These are phyloP conservation scores for Hormaphis cornu DNA, from an alignment of 1,140 invertebrate genomes.

Conservation along the genomic window DNA sequence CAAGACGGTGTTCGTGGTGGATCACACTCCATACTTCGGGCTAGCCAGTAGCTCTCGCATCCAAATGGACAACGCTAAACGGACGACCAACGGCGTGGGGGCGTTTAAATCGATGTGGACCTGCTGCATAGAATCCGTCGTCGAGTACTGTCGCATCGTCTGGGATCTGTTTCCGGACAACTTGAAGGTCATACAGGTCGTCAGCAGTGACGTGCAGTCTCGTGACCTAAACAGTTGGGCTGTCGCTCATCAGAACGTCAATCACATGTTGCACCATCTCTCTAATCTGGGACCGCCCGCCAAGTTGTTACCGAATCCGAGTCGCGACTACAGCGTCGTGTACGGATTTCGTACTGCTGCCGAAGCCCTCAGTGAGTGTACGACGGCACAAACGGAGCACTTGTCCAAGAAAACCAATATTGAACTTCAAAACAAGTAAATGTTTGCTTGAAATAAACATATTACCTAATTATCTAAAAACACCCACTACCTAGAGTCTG, in stretches of 20 bases:
- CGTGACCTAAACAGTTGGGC: conserved; percentile 75
- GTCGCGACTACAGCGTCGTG: conserved; percentile 58
- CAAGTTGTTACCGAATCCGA: conserved; percentile 42
- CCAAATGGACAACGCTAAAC: conserved; percentile 78
- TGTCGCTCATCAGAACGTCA: conserved; percentile 68
- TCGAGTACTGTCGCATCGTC: conserved; percentile 91
- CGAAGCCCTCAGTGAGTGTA: conserved; percentile 71
- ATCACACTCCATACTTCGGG: conserved; percentile 81
- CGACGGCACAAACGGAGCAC: conserved; percentile 58
- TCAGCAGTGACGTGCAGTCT: conserved; percentile 69
- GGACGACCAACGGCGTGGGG: conserved; percentile 60
- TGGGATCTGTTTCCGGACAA: conserved; percentile 88
- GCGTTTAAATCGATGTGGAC: conserved; percentile 88
- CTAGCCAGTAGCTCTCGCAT: conserved; percentile 75
- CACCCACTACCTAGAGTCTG: too few relatives aligned
- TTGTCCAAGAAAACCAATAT: conserved; percentile 38
- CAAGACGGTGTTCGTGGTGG: conserved; percentile 90
- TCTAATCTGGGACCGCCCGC: conserved; percentile 60
- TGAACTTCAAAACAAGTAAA: conserved; percentile 22
- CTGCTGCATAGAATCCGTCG: conserved; percentile 81
- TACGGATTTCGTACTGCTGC: conserved; percentile 79
- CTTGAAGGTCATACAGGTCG: conserved; percentile 74
- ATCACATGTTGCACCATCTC: conserved; percentile 56
- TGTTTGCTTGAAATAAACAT: neutral
- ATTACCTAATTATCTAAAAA: neutral